phyloP scores from a whole-genome alignment of 2,113 vertebrate genomes.

The Scomber japonicus region DNA sequence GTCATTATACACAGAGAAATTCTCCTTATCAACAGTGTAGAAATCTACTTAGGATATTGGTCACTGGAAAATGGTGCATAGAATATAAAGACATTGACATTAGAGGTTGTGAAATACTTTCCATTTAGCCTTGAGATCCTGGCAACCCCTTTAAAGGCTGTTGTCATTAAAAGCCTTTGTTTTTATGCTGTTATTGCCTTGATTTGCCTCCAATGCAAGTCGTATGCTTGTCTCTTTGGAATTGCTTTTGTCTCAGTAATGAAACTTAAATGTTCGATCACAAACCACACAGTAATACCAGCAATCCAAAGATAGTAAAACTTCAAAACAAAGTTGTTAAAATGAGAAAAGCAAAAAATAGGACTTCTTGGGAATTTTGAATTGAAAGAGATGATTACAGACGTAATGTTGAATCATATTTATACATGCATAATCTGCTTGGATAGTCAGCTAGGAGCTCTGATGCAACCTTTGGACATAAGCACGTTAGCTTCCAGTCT shows the following conservation, averaged over 20 bases:
- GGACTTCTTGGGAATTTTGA: too few relatives aligned
- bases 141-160: background rate
- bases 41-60: background rate
- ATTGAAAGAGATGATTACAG: too few relatives aligned
- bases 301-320: background rate
- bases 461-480: too few relatives aligned
- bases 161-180: background rate
- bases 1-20: background rate
- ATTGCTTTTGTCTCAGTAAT: slow-evolving; percentile 42
- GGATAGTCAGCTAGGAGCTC: too few relatives aligned
- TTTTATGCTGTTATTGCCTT: slow-evolving; percentile 29
- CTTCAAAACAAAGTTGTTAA: background rate
- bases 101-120: background rate
- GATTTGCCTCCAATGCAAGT: slow-evolving; percentile 16
- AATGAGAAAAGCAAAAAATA: too few relatives aligned
- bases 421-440: too few relatives aligned
- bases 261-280: slow-evolving; percentile 1
- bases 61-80: background rate
- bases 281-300: background rate
- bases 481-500: too few relatives aligned
- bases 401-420: too few relatives aligned
- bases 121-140: background rate
- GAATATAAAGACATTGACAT: background rate
- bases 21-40: background rate
- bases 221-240: slow-evolving; percentile 35